A percentile compares a stretch with the other conserved stretches of the same genome.
phyloP scores from a whole-genome alignment of 1,140 invertebrate species.

The Drosophila bipectinata region DNA sequence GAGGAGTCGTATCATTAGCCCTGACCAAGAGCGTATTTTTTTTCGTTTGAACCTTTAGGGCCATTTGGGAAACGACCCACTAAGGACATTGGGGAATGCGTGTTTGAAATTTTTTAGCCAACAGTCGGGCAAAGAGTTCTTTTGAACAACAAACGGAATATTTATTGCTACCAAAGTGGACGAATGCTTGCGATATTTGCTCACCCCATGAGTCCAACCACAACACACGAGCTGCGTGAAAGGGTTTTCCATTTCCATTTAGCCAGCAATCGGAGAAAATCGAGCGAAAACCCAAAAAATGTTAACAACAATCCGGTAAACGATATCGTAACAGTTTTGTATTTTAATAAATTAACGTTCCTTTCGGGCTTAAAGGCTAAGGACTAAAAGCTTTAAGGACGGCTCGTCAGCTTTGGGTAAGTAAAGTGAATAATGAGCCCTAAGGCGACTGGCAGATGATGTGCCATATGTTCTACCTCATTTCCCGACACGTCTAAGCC shows the following conservation, averaged over 20 bases:
- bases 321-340: conserved; percentile 29
- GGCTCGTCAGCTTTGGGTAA: background rate
- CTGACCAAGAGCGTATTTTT: conserved; percentile 4
- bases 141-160: conserved; percentile 62
- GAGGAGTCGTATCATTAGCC: conserved; percentile 46
- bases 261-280: background rate
- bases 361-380: conserved; percentile 33
- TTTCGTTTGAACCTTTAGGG: conserved; percentile 13
- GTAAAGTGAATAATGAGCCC: conserved; percentile 52
- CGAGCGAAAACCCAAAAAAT: conserved; percentile 15
- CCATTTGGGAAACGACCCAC: conserved; percentile 33
- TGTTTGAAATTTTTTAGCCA: conserved; percentile 17
- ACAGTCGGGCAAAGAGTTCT: conserved; percentile 39
- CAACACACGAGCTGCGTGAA: conserved; percentile 4
- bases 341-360: conserved; percentile 54
- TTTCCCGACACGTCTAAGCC: conserved; percentile 25
- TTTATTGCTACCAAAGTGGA: conserved; percentile 52
- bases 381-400: conserved; percentile 20
- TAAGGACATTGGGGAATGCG: conserved; percentile 11
- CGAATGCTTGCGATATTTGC: conserved; percentile 12
- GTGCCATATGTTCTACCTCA: conserved; percentile 8
- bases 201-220: background rate
- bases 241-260: conserved; percentile 5
- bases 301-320: background rate
- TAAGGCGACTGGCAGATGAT: conserved; percentile 30